These are phyloP conservation scores for Crocidura indochinensis DNA, from an alignment of 2,797 vertebrate genomes.

Conservation along the genomic window DNA sequence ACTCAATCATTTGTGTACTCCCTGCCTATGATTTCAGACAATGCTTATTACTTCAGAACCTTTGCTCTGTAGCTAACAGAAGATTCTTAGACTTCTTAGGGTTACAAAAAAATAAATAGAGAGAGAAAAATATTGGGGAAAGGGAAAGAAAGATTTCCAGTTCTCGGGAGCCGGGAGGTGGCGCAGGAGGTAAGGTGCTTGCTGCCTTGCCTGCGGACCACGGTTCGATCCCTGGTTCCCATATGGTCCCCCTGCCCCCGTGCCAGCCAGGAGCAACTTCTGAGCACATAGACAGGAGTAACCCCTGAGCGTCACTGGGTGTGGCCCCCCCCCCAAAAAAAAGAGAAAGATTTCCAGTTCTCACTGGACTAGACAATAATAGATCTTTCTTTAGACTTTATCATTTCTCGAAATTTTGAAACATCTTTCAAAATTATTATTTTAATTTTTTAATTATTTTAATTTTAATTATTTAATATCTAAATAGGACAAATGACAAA, in stretches of 20 bases:
- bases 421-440: conserved; percentile 35
- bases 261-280: no score
- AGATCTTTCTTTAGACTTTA: neutral
- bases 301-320: no score
- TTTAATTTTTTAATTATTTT: neutral
- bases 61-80: neutral
- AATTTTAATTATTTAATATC: neutral
- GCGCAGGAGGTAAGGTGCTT: no score
- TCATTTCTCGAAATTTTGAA: neutral
- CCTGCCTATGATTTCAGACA: conserved; percentile 6
- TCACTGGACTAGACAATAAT: neutral
- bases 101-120: no score
- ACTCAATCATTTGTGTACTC: neutral
- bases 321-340: neutral
- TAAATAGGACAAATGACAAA: neutral
- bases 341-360: neutral
- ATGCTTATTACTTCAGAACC: neutral
- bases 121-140: no score
- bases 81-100: neutral
- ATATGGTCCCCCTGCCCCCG: no score
- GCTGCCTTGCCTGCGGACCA: no score
- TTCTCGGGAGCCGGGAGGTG: no score
- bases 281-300: no score
- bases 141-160: no score
- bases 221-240: no score